Evolutionary conservation across 2,888 invertebrate species (phyloP).

Genomic region (Xestia xanthographa): DNA sequence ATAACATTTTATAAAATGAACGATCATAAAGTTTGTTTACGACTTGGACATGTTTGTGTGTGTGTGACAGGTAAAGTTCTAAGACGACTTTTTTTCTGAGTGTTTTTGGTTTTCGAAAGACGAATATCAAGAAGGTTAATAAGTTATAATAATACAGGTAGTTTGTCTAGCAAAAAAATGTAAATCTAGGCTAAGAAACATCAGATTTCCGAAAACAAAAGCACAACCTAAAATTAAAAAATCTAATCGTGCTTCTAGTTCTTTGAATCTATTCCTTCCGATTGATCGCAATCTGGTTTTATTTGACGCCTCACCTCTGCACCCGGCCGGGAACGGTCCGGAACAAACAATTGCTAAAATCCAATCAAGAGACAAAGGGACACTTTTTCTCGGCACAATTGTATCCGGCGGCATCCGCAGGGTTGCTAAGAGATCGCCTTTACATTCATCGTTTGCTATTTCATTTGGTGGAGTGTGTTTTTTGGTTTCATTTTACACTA

Average conservation of each 20-base stretch:
- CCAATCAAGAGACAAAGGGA: slow-evolving; percentile 69
- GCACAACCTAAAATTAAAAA: background rate
- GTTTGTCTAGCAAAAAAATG: no score
- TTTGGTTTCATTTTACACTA: slow-evolving; percentile 1
- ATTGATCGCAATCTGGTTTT: slow-evolving; percentile 57
- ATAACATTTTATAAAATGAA: background rate
- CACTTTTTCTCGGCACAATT: slow-evolving; percentile 62
- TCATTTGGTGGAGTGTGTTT: slow-evolving; percentile 20
- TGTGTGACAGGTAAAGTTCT: background rate
- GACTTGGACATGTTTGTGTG: background rate
- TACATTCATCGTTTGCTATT: slow-evolving; percentile 10
- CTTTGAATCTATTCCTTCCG: slow-evolving; percentile 40
- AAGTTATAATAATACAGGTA: background rate
- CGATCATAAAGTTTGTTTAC: background rate
- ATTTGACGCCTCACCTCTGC: slow-evolving; percentile 58
- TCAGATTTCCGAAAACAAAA: background rate
- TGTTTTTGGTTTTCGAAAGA: background rate
- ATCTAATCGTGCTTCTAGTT: slow-evolving; percentile 17
- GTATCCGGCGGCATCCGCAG: slow-evolving; percentile 48
- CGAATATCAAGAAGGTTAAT: background rate
- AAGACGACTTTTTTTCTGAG: background rate
- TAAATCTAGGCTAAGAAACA: background rate
- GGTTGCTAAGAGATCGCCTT: slow-evolving; percentile 47
- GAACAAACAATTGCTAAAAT: slow-evolving; percentile 68
- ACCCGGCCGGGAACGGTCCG: slow-evolving; percentile 31